These are phyloP conservation scores for Aphrocallistes beatrix DNA, from an alignment of 37 sponge, comb jelly and placozoan species.

Conservation along the genomic window DNA sequence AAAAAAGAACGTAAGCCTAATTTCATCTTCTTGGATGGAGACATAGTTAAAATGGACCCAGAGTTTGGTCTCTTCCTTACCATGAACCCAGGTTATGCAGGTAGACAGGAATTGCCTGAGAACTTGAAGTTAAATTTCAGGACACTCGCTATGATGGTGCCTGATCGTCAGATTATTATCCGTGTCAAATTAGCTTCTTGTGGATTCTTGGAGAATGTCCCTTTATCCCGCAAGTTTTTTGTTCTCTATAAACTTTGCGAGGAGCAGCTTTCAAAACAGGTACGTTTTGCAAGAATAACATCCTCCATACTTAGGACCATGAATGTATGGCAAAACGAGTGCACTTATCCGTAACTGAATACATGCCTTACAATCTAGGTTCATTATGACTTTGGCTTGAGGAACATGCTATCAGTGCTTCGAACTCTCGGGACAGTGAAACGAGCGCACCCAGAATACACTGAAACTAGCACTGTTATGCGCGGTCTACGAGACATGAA, in stretches of 20 bases:
- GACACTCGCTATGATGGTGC: conserved; percentile 99
- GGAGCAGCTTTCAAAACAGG: conserved; percentile 94
- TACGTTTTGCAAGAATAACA: neutral
- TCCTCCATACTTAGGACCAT: no score
- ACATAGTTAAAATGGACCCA: conserved; percentile 81
- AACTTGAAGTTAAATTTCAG: conserved; percentile 92
- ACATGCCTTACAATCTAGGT: no score
- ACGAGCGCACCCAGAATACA: conserved; percentile 69
- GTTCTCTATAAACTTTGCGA: conserved; percentile 95
- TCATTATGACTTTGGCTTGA: conserved; percentile 95
- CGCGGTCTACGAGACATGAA: conserved; percentile 96
- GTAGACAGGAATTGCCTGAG: conserved; percentile 93
- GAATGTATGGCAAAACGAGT: no score
- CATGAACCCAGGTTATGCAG: conserved; percentile 99
- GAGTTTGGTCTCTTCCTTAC: conserved; percentile 98
- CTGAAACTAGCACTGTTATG: conserved; percentile 93
- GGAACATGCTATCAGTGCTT: conserved; percentile 93
- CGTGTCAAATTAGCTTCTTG: conserved; percentile 84
- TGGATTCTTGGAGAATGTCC: conserved; percentile 88
- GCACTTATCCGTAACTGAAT: no score
- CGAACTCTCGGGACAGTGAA: conserved; percentile 87
- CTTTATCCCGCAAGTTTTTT: conserved; percentile 82
- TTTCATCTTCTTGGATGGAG: conserved; percentile 95
- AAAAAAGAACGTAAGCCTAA: conserved; percentile 89
- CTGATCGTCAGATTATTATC: conserved; percentile 94